Evolutionary conservation across 30 jellyfish, hydroid and myxozoan species (phyloP).

Genomic region (Euphysa ruthae): DNA sequence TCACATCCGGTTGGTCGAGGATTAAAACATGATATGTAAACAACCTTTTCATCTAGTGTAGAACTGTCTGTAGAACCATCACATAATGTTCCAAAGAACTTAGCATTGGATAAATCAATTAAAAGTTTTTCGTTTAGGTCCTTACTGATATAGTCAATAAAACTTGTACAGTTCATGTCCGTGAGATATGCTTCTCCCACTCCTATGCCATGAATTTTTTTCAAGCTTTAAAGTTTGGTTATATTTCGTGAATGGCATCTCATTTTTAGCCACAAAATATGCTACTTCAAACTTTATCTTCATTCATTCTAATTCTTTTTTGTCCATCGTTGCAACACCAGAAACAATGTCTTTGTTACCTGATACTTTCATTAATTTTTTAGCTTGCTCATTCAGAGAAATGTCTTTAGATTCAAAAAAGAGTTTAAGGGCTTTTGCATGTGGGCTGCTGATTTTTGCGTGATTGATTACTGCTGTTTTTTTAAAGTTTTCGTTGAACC

Average conservation of each 20-base stretch:
- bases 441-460: too few relatives aligned
- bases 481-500: too few relatives aligned
- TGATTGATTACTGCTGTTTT: too few relatives aligned
- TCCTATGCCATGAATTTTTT: constrained; percentile 2
- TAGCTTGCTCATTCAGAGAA: too few relatives aligned
- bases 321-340: not conserved
- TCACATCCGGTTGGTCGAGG: constrained; percentile 1
- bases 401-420: too few relatives aligned
- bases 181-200: constrained; percentile 1
- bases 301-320: not conserved
- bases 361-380: too few relatives aligned
- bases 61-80: constrained; percentile 20
- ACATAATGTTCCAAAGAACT: constrained; percentile 3
- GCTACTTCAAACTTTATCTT: constrained; percentile 8
- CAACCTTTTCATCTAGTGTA: constrained; percentile 6
- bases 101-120: not conserved
- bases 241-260: not conserved
- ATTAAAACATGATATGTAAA: constrained; percentile 2
- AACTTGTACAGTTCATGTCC: not conserved
- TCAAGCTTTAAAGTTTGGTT: not conserved
- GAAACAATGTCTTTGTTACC: not conserved
- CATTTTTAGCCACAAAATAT: not conserved
- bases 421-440: too few relatives aligned
- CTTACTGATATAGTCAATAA: not conserved
- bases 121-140: not conserved